Percentiles rank a stretch among this genome's conserved stretches.
Conservation (phyloP, 2,888 invertebrate genomes). For the Brenthis ino region DNA sequence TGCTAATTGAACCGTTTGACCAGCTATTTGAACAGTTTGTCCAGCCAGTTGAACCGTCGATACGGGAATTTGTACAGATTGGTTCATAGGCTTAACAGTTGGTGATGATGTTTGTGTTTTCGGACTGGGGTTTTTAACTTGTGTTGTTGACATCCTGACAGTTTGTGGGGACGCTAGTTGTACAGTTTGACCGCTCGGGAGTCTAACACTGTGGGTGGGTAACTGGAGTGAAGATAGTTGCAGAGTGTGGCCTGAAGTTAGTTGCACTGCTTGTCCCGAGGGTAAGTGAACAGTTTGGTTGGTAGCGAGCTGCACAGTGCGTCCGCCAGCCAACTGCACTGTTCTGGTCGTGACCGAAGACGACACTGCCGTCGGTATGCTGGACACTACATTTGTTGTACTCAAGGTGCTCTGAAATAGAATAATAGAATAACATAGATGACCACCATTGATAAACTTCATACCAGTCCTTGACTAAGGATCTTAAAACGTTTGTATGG, state of each 20-base stretch:
- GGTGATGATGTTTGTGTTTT: constrained; percentile 51
- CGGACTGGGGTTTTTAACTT: constrained; percentile 52
- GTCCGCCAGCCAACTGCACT: constrained; percentile 66
- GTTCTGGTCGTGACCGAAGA: constrained; percentile 58
- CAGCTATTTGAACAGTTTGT: constrained; percentile 66
- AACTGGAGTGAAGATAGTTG: constrained; percentile 64
- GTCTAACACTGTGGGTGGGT: constrained; percentile 66
- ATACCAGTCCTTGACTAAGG: too few relatives aligned
- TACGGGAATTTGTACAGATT: constrained; percentile 62
- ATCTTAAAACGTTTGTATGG: too few relatives aligned
- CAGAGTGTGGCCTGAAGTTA: constrained; percentile 58
- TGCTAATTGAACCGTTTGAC: constrained; percentile 68
- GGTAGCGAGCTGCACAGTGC: constrained; percentile 64
- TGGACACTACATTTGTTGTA: constrained; percentile 59
- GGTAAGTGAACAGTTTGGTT: constrained; percentile 64
- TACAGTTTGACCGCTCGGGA: constrained; percentile 72
- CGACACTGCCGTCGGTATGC: constrained; percentile 53
- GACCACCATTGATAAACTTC: too few relatives aligned
- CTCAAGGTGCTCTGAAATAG: constrained; percentile 55
- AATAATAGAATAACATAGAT: background rate
- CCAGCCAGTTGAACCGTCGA: constrained; percentile 66
- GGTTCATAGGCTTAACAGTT: constrained; percentile 53
- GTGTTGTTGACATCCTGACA: constrained; percentile 55
- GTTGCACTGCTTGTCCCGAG: constrained; percentile 54
- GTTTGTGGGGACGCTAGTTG: constrained; percentile 65